Evolutionary conservation across 2,888 invertebrate species (phyloP), one percentile per base, ranked within the genome.

Genomic region (Stictocephala bisonia): DNA sequence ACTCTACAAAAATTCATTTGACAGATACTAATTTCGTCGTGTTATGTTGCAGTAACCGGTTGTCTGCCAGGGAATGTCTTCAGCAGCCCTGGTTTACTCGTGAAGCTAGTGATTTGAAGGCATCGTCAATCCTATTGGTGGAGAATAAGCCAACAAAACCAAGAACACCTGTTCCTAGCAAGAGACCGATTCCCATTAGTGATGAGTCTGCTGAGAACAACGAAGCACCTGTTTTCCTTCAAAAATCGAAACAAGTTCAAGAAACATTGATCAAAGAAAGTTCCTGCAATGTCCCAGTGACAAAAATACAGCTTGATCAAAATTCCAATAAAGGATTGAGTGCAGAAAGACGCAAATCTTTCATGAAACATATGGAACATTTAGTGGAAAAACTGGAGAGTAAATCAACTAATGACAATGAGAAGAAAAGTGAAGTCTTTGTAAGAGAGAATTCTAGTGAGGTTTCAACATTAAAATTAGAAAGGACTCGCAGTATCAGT

Each of bases 41-140:
- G 22, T 53, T 66, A 13, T 66, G 29, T 88, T 88, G 11, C 87
- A 96, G 96, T 85, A 91, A 92, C 85, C 92, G 96, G 86, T 90
- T 96, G 86, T 92, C 92, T 83, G 94, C 95, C 82, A 89, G 90
- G 82, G 93, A 95, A 86, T 93, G 96, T 86, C 89, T 96, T 83
- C 90, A 93, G 84, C 96, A 97, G 86, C 90, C 92, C 82, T 97
- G 96, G 97, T 89, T 97, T 83, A 56, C 77, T 79, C 29, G 81
- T 81, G 40, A 69, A 80, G 40, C 74, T 9, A 77, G 75, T 58
- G 71, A 66, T 13, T 74, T 77, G 24, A 71, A 74, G 26, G 31
- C 60, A 6, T 41, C 75, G 7, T 20, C 70, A 18, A 64, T 50
- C n/a, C 56, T 75, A 80, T 69, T 70, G 79, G 56, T 76, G 79